Percentiles rank a stretch among this genome's conserved stretches.
phyloP scores from a whole-genome alignment of 2,797 vertebrate genomes.

The Brotula barbata region DNA sequence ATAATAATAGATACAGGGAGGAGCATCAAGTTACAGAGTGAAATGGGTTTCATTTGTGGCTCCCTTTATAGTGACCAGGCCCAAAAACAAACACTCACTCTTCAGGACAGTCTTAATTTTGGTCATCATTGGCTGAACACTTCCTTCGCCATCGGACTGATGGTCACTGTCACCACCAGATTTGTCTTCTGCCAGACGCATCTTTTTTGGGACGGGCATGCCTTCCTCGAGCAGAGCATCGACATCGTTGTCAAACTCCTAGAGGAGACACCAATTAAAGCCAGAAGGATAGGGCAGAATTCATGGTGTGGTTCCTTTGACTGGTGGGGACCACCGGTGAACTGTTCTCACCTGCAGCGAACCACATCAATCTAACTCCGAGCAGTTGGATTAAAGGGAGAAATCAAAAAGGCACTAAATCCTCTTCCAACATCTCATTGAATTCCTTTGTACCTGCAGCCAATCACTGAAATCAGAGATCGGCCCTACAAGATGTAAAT shows the following conservation, averaged over 20 bases:
- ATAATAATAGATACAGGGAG: no score
- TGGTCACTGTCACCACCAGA: constrained; percentile 90
- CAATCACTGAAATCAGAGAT: no score
- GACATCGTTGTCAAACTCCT: constrained; percentile 99
- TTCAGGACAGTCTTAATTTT: constrained; percentile 99
- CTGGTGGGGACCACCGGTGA: no score
- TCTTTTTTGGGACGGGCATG: constrained; percentile 96
- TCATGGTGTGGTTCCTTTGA: no score
- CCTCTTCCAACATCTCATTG: no score
- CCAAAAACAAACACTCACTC: constrained; percentile 83
- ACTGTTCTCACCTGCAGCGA: no score
- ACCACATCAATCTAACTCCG: no score
- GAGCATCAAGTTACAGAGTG: not conserved
- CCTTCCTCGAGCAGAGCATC: constrained; percentile 97
- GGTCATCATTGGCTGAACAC: constrained; percentile 99
- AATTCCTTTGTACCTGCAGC: no score
- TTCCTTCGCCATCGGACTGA: constrained; percentile 91
- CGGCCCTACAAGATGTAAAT: no score
- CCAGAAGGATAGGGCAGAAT: constrained; percentile 27
- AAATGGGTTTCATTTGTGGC: no score
- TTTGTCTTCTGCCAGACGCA: constrained; percentile 88
- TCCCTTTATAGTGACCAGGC: not conserved
- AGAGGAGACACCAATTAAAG: constrained; percentile 71
- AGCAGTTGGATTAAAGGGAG: no score
- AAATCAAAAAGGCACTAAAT: no score